Base-by-base conservation (phyloP, 1,140 invertebrate genomes). In the Theocolax elegans region DNA sequence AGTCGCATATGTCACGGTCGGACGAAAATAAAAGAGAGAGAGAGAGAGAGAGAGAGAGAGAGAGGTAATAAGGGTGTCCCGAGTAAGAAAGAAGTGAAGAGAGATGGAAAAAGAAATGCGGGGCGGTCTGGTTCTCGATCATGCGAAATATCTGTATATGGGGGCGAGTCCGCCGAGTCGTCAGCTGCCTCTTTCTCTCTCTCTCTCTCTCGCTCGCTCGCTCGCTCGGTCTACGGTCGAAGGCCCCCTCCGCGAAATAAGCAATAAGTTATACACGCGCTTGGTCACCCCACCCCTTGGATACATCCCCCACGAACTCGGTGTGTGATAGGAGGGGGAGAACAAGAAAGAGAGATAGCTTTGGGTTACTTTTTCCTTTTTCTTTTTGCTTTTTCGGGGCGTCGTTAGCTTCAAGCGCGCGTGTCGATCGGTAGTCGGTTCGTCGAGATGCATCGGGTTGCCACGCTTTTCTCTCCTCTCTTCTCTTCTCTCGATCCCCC, bases 181-280 rank as follows among this genome's bases (percentile, higher is more conserved):
- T 85, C 83, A 85, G 83, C 84, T 85, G 84, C 83, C 83, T 77
- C 75, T 51, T 21, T n/a, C 38, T 44, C 64, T 17, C 25, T 56
- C 53, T 56, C 49, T 42, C n/a, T n/a, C 51, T 29, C 46, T 53
- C 29, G 19, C 59, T 59, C 42, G 31, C 67, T 66, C 59, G 42
- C 44, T 62, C 66, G 54, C n/a, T n/a, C n/a, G n/a, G n/a, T n/a
- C n/a, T n/a, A n/a, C n/a, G n/a, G n/a, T n/a, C n/a, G n/a, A n/a
- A n/a, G n/a, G n/a, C n/a, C 72, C 75, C 78, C 77, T 77, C 72
- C 72, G 79, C 78, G 78, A 82, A 82, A 85, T 83, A 84, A 83
- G 81, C 80, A 83, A 84, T 83, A 83, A 85, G 80, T 84, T 81
- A 84, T 78, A 79, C 75, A 76, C 75, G 79, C 77, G 81, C 77